These are phyloP conservation scores for Rhincodon typus DNA, from an alignment of 2,797 vertebrate genomes.

Conservation along the genomic window DNA sequence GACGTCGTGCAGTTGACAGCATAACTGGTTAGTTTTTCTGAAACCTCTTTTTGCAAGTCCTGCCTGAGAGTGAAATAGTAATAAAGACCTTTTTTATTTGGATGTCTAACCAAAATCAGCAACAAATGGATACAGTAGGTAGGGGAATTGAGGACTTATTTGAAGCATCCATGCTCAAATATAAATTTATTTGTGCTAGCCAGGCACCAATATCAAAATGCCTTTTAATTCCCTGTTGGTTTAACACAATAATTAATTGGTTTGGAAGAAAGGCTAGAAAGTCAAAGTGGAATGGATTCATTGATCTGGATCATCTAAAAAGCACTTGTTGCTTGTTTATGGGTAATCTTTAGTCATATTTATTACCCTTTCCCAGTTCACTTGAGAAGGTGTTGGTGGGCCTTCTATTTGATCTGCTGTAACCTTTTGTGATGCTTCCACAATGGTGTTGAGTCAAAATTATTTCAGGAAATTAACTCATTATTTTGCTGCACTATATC, in stretches of 20 bases:
- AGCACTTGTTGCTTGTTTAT: background rate
- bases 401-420: background rate
- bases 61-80: background rate
- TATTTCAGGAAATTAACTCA: no score
- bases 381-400: background rate
- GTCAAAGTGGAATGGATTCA: background rate
- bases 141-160: background rate
- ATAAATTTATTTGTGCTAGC: background rate
- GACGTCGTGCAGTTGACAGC: background rate
- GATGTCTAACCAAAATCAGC: background rate
- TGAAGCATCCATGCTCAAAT: background rate
- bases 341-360: background rate
- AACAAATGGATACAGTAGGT: background rate
- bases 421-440: background rate
- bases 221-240: background rate
- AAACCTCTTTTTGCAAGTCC: background rate
- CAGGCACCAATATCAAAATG: background rate
- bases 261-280: background rate
- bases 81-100: background rate
- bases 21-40: background rate
- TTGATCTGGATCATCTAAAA: background rate
- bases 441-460: background rate
- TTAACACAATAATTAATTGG: background rate
- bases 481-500: background rate
- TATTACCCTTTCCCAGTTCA: background rate